Base-by-base conservation (phyloP, 2,888 invertebrate genomes). In the Aromia moschata region DNA sequence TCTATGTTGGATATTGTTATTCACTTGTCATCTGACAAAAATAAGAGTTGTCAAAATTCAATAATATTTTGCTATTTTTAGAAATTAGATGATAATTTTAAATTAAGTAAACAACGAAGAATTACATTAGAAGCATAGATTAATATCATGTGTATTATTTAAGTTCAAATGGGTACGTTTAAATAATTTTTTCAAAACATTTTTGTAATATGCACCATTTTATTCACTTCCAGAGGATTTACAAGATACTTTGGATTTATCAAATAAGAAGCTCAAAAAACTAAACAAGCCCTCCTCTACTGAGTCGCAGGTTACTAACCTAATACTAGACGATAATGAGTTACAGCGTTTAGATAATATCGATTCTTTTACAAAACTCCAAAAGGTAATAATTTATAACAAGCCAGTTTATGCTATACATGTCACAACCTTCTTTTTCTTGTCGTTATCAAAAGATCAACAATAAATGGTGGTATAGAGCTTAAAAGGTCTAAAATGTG, bases 251-350 rank as follows among this genome's bases (percentile, higher is more conserved):
- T 82, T 94, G 74, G 91, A 94, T 83, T 83, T 93, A 70, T 90
- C 92, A 63, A 88, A 87, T 78, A 89, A 89, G 81, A 89, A 89
- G 76, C 82, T 94, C 70, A 93, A 92, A 79, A 93, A 92, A 84
- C 84, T 94, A 73, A 86, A 87, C 78, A 89, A 89, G 82, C 90
- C 90, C 74, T 86, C 87, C 64, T 82, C 84, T 53, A 87, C 87
- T 60, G 89, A 91, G 79, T 85, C 89, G 18, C 86, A 87, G 75
- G 62, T 90, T 73, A 87, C 87, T 61, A 87, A 86, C 69, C 83
- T 94, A 70, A 88, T 92, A 70, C 84, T 93, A 49, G 93, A 95
- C 77, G 91, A 93, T 76, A 96, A 96, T 84, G 92, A 93, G 77
- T 82, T 96, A 62, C 92, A 92, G 74, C 87, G 93, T 71, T 85